A percentile compares a stretch with the other conserved stretches of the same genome.
These are phyloP conservation scores for Elephas maximus DNA, from an alignment of 2,113 vertebrate genomes.

Conservation along the genomic window DNA sequence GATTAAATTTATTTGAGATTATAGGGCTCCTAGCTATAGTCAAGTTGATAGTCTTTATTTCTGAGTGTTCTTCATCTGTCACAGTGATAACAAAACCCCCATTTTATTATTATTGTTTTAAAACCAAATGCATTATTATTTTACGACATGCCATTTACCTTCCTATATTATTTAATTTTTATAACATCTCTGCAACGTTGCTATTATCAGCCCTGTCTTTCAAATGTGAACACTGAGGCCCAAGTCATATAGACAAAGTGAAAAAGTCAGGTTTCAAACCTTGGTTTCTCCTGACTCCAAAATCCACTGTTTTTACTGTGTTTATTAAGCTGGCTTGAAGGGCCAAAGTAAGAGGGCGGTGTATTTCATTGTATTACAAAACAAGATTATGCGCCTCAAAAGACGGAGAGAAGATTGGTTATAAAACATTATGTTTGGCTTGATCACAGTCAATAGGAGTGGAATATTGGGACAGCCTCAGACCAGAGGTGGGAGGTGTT, in stretches of 20 bases:
- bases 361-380: background rate
- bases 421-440: background rate
- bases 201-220: background rate
- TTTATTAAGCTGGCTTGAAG: background rate
- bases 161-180: background rate
- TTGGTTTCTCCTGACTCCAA: background rate
- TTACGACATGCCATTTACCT: background rate
- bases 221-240: background rate
- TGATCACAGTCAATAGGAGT: background rate
- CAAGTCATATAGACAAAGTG: background rate
- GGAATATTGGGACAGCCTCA: accelerated
- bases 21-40: background rate
- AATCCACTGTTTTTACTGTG: background rate
- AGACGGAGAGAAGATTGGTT: background rate
- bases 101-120: background rate
- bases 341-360: background rate
- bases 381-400: background rate
- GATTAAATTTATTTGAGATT: background rate
- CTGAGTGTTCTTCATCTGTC: background rate
- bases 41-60: background rate
- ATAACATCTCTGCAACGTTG: background rate
- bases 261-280: background rate
- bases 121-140: background rate
- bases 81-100: background rate
- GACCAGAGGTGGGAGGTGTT: background rate